These are phyloP conservation scores for Thalassarche chlororhynchos DNA, from an alignment of 2,113 vertebrate genomes.

Conservation along the genomic window DNA sequence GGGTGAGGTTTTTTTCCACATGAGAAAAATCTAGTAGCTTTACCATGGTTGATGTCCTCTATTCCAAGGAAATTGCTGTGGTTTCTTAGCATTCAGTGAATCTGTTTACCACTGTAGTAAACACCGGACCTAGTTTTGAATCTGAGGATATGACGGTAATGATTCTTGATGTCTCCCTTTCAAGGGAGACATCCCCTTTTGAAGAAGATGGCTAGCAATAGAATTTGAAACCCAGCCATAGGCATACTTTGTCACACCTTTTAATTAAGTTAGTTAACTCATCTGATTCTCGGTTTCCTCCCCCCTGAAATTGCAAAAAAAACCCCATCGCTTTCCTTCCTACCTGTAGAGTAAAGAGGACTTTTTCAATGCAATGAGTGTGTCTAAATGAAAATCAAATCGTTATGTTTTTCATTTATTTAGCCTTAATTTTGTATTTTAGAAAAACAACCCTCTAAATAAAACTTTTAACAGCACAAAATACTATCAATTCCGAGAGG, in stretches of 20 bases:
- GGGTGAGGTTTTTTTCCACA: neutral
- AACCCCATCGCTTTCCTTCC: neutral
- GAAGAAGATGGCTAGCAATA: neutral
- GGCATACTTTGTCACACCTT: neutral
- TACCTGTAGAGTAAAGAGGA: neutral
- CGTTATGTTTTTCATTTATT: neutral
- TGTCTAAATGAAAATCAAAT: neutral
- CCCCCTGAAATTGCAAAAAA: neutral
- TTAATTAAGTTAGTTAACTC: neutral
- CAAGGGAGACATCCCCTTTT: neutral
- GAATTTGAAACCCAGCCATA: neutral
- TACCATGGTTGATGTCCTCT: neutral
- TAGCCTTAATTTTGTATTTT: neutral
- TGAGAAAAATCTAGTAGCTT: neutral
- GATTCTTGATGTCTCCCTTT: neutral
- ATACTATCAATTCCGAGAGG: neutral
- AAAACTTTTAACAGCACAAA: neutral
- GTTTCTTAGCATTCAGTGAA: neutral
- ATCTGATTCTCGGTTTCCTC: neutral
- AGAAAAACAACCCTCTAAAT: neutral
- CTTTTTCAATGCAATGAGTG: neutral
- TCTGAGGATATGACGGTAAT: neutral
- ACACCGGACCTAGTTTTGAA: neutral
- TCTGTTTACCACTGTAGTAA: neutral
- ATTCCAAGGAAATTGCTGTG: neutral